Conservation (phyloP, 2,888 invertebrate genomes). For the Drosophila tripunctata region DNA sequence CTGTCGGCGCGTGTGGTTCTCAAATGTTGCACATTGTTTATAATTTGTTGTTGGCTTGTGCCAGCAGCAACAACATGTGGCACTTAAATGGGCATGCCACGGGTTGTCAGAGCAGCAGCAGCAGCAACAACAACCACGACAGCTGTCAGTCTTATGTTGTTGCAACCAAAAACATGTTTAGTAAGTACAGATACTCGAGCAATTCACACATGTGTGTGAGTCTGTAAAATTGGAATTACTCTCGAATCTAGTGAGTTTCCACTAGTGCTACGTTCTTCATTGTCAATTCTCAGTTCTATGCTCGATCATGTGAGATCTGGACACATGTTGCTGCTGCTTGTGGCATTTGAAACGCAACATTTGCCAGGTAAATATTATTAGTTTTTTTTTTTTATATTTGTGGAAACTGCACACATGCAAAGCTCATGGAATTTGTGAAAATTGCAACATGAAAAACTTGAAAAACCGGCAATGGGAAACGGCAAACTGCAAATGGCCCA, state of each 20-base stretch:
- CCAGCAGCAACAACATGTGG: constrained; percentile 61
- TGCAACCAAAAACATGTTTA: constrained; percentile 72
- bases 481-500: constrained; percentile 27
- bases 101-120: constrained; percentile 35
- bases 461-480: constrained; percentile 65
- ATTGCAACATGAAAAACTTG: constrained; percentile 74
- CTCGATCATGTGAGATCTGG: constrained; percentile 21
- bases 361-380: constrained; percentile 68
- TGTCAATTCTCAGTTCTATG: neutral
- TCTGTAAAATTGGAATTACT: constrained; percentile 25
- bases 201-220: constrained; percentile 49
- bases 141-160: constrained; percentile 66
- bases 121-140: constrained; percentile 42
- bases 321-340: constrained; percentile 29
- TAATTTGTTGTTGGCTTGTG: constrained; percentile 57
- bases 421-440: constrained; percentile 68
- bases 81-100: constrained; percentile 71
- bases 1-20: constrained; percentile 13
- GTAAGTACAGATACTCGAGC: constrained; percentile 19
- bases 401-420: constrained; percentile 33
- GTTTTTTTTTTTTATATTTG: constrained; percentile 3
- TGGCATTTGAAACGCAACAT: constrained; percentile 40
- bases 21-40: constrained; percentile 45
- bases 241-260: constrained; percentile 17
- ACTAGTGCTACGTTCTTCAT: neutral